These are phyloP conservation scores for Trypoxylus dichotomus DNA, from an alignment of 1,140 invertebrate genomes.

Conservation along the genomic window DNA sequence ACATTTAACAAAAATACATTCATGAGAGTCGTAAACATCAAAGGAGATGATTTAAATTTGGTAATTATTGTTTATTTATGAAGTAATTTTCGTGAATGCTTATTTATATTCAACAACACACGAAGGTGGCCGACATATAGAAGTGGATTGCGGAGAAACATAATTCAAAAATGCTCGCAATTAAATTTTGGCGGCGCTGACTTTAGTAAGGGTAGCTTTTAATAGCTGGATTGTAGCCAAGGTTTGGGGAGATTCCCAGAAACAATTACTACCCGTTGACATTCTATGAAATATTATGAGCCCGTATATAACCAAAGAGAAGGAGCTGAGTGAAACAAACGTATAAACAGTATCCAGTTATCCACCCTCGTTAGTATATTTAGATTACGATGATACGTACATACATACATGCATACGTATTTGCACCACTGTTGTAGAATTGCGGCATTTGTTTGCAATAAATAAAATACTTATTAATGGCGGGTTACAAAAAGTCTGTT, in stretches of 20 bases:
- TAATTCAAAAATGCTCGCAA: neutral
- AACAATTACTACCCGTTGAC: slow-evolving; percentile 8
- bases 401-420: no score
- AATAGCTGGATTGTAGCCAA: slow-evolving; percentile 8
- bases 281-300: slow-evolving; percentile 15
- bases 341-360: neutral
- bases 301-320: neutral
- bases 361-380: no score
- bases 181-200: neutral
- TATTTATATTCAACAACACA: neutral
- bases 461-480: no score
- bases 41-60: neutral
- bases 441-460: no score
- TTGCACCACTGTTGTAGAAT: no score
- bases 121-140: neutral
- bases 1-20: neutral
- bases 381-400: no score
- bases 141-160: neutral
- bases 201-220: neutral
- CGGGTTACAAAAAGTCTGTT: no score
- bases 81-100: neutral
- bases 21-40: neutral
- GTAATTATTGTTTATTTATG: neutral
- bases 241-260: neutral
- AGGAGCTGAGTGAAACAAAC: neutral